Base-by-base conservation (phyloP, 2,113 vertebrate genomes). In the Scomber japonicus region DNA sequence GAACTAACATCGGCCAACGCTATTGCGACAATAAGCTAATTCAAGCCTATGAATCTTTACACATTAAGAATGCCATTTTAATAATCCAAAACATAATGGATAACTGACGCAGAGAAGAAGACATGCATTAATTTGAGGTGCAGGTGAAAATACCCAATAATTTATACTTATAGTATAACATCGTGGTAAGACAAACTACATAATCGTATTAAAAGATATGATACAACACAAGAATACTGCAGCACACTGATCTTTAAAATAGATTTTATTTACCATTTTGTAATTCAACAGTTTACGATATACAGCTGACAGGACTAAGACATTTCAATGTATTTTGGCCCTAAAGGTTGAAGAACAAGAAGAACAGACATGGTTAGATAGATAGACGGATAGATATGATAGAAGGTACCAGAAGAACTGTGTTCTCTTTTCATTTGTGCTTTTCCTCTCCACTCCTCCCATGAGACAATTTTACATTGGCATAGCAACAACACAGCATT, bases 191-290 rank as follows among this genome's bases (percentile, higher is more conserved):
- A 40, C 35, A 40, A 40, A 40, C 7, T 35, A 35, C 9, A 9
- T 40, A 9, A 40, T 40, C 24, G 1, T 27, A 7, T 40, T 40
- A 40, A 40, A 40, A 40, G 35, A 40, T 40, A 68, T 0, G 1
- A 21, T 48, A 19, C 5, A 61, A 56, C 17, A 65, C 0, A 21
- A 45, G 19, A 77, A 51, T 15, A 73, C 71, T 50, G 57, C 62
- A 54, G 53, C 7, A 1, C 5, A 61, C 17, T 91, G 91, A 92
- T 94, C 92, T 95, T 95, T 95, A 96, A 95, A 95, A 96, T 95
- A 95, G 90, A 95, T 93, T 95, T 95, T 96, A 95, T 95, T 95
- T 93, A 91, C 88, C 93, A 94, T 94, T 92, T 95, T 93, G 92
- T 94, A 95, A 94, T 94, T 90, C 86, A 94, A 95, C 93, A 95